Base-by-base conservation (phyloP, 35 echinoderm and acorn worm species). In the Acanthaster planci region DNA sequence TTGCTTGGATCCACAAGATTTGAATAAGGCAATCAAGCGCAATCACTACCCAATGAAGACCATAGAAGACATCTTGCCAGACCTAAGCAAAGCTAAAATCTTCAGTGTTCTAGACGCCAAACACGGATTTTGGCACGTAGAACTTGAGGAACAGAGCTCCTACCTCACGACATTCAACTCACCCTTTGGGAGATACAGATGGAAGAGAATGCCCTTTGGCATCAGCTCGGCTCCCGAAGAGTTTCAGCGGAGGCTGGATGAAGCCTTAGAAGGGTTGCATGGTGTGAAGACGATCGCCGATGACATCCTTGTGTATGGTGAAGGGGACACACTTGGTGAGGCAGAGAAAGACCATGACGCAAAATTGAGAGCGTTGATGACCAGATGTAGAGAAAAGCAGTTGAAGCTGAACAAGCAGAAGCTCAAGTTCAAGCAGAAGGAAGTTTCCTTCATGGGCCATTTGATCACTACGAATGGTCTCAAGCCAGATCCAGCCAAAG, bases 191-290 rank as follows among this genome's bases (percentile, higher is more conserved):
- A 79, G 90, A 77, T 92, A 92, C 47, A 19, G 86, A 60, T 93
- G 94, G 94, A 29, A 82, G 77, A 42, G 90, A 38, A 85, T 97
- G 77, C 94, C 90, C 7, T 93, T 93, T 68, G 87, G 90, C 50
- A 60, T 97, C 27, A 51, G 4, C 8, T 89, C 67, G 7, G 83
- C 84, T 1, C 87, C 87, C 19, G 94, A 97, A 53, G 86, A 92
- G 15, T 97, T 86, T 55, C 90, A 92, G 47, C 32, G 87, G 16
- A 32, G 79, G 72, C 90, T 86, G 29, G 84, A 91, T 50, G 50
- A 91, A 57, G 68, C 60, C 17, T 0, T 86, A 64, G 89, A 91
- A 86, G 89, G 89, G 5, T 52, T 86, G 12, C 9, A 60, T 3
- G 53, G 84, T 12, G 77, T 91, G 8, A 60, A 91, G 36, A 84